Conservation (phyloP, 2,888 invertebrate genomes). For the Aspidapion aeneum region DNA sequence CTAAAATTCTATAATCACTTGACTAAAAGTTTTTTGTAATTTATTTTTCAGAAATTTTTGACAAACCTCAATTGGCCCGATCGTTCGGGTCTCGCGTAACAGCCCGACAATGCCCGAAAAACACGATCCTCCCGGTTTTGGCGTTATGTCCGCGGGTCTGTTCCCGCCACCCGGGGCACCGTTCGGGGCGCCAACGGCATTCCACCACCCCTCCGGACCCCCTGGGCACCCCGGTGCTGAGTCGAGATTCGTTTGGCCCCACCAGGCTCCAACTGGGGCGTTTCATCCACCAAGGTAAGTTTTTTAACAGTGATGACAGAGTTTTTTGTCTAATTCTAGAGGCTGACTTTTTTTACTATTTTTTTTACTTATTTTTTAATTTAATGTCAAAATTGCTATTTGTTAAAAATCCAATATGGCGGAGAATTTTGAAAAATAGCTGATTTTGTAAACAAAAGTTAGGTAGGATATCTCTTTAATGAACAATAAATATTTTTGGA, state of each 20-base stretch:
- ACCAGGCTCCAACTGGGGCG: background rate
- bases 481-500: too few relatives aligned
- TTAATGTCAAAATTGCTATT: too few relatives aligned
- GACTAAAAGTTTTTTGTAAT: too few relatives aligned
- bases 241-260: background rate
- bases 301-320: too few relatives aligned
- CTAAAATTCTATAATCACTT: background rate
- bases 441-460: too few relatives aligned
- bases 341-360: too few relatives aligned
- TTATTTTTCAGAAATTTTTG: background rate
- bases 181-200: background rate
- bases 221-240: background rate
- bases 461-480: too few relatives aligned
- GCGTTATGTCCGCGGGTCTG: background rate
- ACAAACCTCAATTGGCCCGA: background rate
- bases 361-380: too few relatives aligned
- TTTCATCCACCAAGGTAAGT: slow-evolving; percentile 3
- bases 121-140: background rate
- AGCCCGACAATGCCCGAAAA: background rate
- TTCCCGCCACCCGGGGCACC: background rate
- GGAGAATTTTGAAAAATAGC: too few relatives aligned
- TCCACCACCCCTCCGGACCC: background rate
- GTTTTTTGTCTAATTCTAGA: too few relatives aligned
- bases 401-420: too few relatives aligned
- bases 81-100: background rate